Evolutionary conservation across 2,113 vertebrate species (phyloP).

Genomic region (Stercorarius parasiticus): DNA sequence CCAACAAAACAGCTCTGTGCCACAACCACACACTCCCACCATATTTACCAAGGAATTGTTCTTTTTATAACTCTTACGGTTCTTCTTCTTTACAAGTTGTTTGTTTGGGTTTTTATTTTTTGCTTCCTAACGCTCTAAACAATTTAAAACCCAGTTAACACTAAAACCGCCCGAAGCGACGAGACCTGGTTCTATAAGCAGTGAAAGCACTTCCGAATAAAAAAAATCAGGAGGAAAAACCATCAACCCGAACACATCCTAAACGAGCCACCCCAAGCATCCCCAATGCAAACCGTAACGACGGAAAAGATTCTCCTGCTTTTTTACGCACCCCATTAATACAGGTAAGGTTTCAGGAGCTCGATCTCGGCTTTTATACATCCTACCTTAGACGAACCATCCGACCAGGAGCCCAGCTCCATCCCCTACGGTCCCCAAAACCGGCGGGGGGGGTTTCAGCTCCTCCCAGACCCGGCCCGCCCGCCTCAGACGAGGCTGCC

Average conservation of each 20-base stretch:
- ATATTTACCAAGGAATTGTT: rapidly evolving
- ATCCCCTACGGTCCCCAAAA: neutral
- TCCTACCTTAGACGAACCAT: neutral
- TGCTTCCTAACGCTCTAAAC: neutral
- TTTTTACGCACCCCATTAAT: neutral
- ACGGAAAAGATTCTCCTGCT: rapidly evolving
- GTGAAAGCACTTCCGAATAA: neutral
- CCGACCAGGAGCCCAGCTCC: too few species aligned
- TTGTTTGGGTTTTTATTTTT: neutral
- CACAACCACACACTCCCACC: neutral
- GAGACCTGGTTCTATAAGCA: rapidly evolving
- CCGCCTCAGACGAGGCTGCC: neutral
- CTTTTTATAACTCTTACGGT: rapidly evolving
- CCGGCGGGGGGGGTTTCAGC: neutral
- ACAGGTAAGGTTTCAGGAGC: rapidly evolving
- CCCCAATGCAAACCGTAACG: neutral
- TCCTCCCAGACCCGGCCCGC: neutral
- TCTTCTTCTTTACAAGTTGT: neutral
- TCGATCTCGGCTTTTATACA: neutral
- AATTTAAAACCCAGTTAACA: rapidly evolving
- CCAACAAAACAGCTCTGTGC: neutral
- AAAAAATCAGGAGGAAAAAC: neutral
- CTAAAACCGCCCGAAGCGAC: neutral
- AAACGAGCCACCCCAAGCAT: neutral
- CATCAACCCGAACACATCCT: too few species aligned